Evolutionary conservation across 2,113 vertebrate species (phyloP), one percentile per base, ranked within the genome.

Genomic region (Zonotrichia leucophrys): DNA sequence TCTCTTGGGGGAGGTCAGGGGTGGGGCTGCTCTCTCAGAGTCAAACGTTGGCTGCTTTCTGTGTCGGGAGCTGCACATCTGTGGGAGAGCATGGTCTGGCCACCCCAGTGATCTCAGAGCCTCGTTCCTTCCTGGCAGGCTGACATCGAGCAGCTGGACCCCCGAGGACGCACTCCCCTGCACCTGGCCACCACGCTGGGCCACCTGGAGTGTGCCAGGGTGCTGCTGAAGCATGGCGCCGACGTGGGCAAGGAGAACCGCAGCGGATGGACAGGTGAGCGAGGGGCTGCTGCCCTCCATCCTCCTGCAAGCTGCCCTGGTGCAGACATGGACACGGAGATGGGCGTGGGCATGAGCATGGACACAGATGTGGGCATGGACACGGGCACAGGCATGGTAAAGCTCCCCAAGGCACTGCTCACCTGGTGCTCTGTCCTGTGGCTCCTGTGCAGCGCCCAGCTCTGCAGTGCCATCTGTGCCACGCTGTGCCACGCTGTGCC

Each of bases 221-320:
- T 99, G 86, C 98, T 99, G 92, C 97, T 99, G 89, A 98, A 98
- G 39, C 98, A 99, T 37, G 99, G 99, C 0, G 99, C 99, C 0
- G 99, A 99, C 0, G 99, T 99, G 87, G 98, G 98, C 98, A 99
- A 99, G 96, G 99, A 99, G 97, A 99, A 99, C 96, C 98, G 98
- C 97, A 99, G 98, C 3, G 99, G 99, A 78, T 99, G 99, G 99
- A 99, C 99, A 50, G 99, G 99, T 99, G 96, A 92, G 98, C 8
- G 0, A 5, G 46, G 5, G 25, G 27, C 30, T 73, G 2, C 0
- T 66, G 63, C 50, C 46, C 42, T 37, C 4, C 0, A 2, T 10
- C 20, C 84, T 58, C 66, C 6, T 2, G 2, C 83, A 14, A 2
- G 21, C 52, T 55, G 41, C 67, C 53, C 28, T 15, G 50, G 6